Evolutionary conservation across 2,888 invertebrate species (phyloP).

Genomic region (Athrips mouffetella): DNA sequence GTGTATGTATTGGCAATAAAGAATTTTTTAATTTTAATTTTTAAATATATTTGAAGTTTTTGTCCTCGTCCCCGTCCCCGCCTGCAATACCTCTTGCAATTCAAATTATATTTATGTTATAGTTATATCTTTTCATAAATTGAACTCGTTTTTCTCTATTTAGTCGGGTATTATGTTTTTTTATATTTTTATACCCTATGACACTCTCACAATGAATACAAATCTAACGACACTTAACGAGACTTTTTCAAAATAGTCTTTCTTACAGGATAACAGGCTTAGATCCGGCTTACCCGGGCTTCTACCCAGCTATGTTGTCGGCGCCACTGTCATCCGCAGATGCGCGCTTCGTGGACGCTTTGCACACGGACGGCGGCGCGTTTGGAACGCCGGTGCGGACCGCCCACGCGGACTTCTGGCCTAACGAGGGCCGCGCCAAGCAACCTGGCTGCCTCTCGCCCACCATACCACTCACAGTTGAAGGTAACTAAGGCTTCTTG

Average conservation of each 20-base stretch:
- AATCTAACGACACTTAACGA: too few relatives aligned
- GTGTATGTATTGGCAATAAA: too few relatives aligned
- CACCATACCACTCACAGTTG: conserved; percentile 38
- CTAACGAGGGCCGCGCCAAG: conserved; percentile 61
- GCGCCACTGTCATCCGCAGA: conserved; percentile 40
- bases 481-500: conserved; percentile 41
- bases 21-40: too few relatives aligned
- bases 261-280: conserved; percentile 51
- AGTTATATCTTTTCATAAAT: too few relatives aligned
- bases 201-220: too few relatives aligned
- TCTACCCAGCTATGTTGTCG: conserved; percentile 46
- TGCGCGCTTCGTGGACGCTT: conserved; percentile 66
- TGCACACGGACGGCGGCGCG: conserved; percentile 68
- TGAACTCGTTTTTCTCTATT: too few relatives aligned
- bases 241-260: not conserved
- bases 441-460: conserved; percentile 67
- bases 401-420: conserved; percentile 68
- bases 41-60: too few relatives aligned
- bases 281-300: conserved; percentile 71
- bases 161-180: too few relatives aligned
- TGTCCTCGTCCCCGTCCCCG: too few relatives aligned
- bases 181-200: too few relatives aligned
- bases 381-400: conserved; percentile 46
- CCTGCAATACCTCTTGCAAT: too few relatives aligned
- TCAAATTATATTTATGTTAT: too few relatives aligned